Percentiles rank a stretch among this genome's conserved stretches.
These are phyloP conservation scores for Diachasma alloeum DNA, from an alignment of 1,140 invertebrate genomes.

Conservation along the genomic window DNA sequence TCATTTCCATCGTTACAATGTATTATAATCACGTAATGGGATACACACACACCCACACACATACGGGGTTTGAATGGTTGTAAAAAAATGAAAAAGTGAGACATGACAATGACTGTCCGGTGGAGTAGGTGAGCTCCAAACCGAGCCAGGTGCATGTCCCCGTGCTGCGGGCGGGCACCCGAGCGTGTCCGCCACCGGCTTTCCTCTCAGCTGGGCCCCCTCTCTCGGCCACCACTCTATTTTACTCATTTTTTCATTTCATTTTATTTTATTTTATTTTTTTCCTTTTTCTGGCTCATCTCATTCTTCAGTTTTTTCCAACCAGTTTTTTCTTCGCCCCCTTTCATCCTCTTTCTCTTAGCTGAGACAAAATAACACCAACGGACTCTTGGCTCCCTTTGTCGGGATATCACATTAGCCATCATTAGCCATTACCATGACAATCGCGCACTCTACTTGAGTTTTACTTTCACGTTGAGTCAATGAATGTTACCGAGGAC, in stretches of 20 bases:
- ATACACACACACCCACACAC: neutral
- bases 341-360: neutral
- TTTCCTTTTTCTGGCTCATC: neutral
- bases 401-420: constrained; percentile 5
- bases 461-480: neutral
- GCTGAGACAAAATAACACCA: constrained; percentile 1
- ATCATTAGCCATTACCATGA: constrained; percentile 11
- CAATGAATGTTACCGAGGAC: neutral
- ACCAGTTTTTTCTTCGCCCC: neutral
- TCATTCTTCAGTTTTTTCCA: neutral
- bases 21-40: neutral
- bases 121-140: neutral
- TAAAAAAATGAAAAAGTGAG: neutral
- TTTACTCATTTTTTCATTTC: no score
- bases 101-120: neutral
- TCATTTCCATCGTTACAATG: neutral
- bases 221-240: neutral
- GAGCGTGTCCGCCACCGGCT: neutral
- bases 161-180: neutral
- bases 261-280: neutral
- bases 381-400: neutral
- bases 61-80: neutral
- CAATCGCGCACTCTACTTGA: neutral
- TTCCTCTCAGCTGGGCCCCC: neutral
- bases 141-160: neutral